phyloP scores from a whole-genome alignment of 2,888 invertebrate genomes.

The Meghimatium bilineatum region DNA sequence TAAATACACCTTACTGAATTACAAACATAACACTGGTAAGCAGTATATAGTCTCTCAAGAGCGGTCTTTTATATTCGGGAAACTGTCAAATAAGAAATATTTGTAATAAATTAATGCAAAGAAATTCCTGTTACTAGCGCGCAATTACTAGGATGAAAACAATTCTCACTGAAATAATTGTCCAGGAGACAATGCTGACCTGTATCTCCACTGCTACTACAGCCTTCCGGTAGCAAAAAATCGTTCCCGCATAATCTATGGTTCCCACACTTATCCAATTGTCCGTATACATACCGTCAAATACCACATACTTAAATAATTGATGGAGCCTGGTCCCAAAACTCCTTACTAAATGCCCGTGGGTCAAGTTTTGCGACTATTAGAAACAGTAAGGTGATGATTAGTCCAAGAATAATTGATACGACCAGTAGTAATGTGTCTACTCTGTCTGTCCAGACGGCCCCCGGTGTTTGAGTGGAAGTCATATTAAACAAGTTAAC shows the following conservation, averaged over 20 bases:
- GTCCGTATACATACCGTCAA: background rate
- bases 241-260: background rate
- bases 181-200: background rate
- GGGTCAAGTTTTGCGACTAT: background rate
- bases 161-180: background rate
- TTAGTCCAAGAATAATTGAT: conserved; percentile 18
- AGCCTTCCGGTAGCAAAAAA: background rate
- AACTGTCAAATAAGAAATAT: too few relatives aligned
- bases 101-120: too few relatives aligned
- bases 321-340: background rate
- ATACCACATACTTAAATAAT: conserved; percentile 15
- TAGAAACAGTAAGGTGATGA: background rate
- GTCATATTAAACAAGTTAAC: background rate
- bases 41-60: too few relatives aligned
- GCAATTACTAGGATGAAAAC: background rate
- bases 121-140: too few relatives aligned
- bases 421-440: background rate
- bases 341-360: background rate
- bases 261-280: background rate
- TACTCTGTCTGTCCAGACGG: background rate
- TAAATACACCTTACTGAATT: too few relatives aligned
- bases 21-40: too few relatives aligned
- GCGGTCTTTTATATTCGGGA: too few relatives aligned
- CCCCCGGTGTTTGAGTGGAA: background rate
- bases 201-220: background rate